Evolutionary conservation across 2,888 invertebrate species (phyloP).

Genomic region (Hyposoter didymator): DNA sequence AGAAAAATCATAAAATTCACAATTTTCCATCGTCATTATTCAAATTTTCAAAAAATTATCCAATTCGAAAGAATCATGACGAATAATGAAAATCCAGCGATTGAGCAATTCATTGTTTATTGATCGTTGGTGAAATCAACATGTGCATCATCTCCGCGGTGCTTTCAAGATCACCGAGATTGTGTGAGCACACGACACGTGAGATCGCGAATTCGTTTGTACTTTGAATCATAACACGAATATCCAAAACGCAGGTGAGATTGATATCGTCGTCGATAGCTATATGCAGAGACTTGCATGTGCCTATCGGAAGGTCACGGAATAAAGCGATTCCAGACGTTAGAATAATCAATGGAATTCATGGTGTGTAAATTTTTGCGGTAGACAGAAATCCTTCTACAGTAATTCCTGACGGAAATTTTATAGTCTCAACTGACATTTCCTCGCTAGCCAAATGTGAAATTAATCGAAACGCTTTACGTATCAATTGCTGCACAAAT

Average conservation of each 20-base stretch:
- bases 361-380: neutral
- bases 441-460: neutral
- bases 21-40: neutral
- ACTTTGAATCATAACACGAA: neutral
- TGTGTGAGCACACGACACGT: slow-evolving; percentile 37
- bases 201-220: slow-evolving; percentile 35
- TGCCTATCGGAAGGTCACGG: neutral
- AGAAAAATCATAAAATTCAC: neutral
- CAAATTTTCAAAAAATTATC: neutral
- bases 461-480: neutral
- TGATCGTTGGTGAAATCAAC: neutral
- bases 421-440: neutral
- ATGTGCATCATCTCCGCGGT: neutral
- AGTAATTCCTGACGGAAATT: neutral
- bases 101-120: neutral
- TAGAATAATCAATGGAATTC: neutral
- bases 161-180: slow-evolving; percentile 19
- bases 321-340: neutral
- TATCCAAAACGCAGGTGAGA: slow-evolving; percentile 34
- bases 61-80: neutral
- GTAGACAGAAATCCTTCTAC: neutral
- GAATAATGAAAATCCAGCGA: too few species aligned
- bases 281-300: neutral
- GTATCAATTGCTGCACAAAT: too few species aligned
- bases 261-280: slow-evolving; percentile 36